phyloP scores from a whole-genome alignment of 2,113 vertebrate genomes.

The Struthio camelus region DNA sequence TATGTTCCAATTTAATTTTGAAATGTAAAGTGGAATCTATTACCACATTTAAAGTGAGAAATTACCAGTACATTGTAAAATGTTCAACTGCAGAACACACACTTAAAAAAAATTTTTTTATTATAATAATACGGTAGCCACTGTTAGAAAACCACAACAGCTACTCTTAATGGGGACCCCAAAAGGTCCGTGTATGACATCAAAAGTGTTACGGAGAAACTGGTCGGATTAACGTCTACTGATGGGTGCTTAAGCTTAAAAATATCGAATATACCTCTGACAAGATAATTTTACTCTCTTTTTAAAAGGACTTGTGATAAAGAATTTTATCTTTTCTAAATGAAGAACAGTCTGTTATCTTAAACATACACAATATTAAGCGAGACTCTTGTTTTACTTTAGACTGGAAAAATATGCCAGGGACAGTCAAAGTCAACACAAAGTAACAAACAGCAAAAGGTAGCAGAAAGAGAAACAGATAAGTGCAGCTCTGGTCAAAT shows the following conservation, averaged over 20 bases:
- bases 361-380: constrained; percentile 78
- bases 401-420: constrained; percentile 78
- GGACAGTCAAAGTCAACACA: constrained; percentile 80
- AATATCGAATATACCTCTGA: constrained; percentile 55
- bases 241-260: constrained; percentile 63
- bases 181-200: constrained; percentile 44
- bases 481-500: constrained; percentile 91
- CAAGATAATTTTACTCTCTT: constrained; percentile 70
- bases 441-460: constrained; percentile 78
- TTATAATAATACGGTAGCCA: constrained; percentile 40
- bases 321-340: constrained; percentile 66
- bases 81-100: constrained; percentile 58
- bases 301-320: constrained; percentile 64
- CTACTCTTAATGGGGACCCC: constrained; percentile 40
- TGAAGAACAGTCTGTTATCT: constrained; percentile 72
- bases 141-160: constrained; percentile 65
- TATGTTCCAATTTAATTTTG: not conserved
- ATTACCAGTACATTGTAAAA: constrained; percentile 35
- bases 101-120: constrained; percentile 15
- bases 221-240: constrained; percentile 36
- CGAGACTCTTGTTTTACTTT: constrained; percentile 77
- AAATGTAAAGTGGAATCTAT: constrained; percentile 62
- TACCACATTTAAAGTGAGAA: constrained; percentile 52
- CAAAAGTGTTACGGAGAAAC: constrained; percentile 57
- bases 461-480: constrained; percentile 74